Percentiles rank a stretch among this genome's conserved stretches.
Conservation (phyloP, 2,113 vertebrate species). For the Xiphorhynchus elegans region DNA sequence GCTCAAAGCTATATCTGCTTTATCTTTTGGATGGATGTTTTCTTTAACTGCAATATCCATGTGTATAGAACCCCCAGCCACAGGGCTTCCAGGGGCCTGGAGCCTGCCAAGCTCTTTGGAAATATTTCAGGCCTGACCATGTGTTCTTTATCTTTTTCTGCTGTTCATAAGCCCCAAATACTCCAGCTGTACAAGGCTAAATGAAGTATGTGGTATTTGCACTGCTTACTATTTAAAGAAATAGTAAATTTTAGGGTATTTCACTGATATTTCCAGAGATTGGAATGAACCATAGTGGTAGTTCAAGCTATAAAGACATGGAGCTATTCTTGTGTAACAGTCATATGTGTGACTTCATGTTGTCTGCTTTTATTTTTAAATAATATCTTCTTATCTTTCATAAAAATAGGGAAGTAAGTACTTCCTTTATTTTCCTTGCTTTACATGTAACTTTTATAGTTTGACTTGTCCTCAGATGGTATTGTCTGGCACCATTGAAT, state of each 20-base stretch:
- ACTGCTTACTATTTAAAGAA: not conserved
- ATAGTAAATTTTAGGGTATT: not conserved
- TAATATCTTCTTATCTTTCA: not conserved
- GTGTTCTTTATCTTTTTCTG: not conserved
- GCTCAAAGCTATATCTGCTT: not conserved
- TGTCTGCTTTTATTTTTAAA: not conserved
- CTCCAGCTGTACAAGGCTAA: not conserved
- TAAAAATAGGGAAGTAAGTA: not conserved
- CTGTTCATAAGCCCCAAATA: not conserved
- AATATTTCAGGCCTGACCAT: not conserved
- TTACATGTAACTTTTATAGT: not conserved
- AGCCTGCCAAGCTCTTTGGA: not conserved
- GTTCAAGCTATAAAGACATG: not conserved
- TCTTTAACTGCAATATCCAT: not conserved
- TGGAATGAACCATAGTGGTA: not conserved
- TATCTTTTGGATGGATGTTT: not conserved
- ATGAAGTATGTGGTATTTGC: not conserved
- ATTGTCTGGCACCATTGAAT: not conserved
- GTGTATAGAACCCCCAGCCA: not conserved
- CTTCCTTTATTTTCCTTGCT: not conserved
- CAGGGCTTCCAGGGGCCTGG: not conserved
- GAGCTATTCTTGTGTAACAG: not conserved
- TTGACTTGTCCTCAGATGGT: not conserved
- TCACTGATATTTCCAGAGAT: not conserved
- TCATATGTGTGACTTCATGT: not conserved